Evolutionary conservation across 1,140 invertebrate species (phyloP), one percentile per base, ranked within the genome.

Genomic region (Caligus rogercresseyi): DNA sequence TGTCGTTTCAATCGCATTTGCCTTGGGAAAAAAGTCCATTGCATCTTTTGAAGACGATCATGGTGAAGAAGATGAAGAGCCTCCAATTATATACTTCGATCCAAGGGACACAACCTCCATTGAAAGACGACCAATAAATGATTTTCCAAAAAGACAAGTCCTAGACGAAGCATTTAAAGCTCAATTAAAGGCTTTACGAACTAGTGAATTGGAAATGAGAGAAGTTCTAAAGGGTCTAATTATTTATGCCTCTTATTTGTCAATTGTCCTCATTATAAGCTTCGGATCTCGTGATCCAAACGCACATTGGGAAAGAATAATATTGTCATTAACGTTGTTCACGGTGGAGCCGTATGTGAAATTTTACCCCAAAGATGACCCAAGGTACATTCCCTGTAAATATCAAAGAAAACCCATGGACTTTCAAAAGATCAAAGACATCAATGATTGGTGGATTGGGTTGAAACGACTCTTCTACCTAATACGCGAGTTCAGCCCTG

Each of bases 41-140:
- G 72, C 76, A 0, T 70, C 72, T 18, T 71, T 71, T 24, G 72
- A 76, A 52, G 70, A 74, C 20, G 67, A 78, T 70, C 71, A 79
- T 72, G 67, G 74, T 69, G 76, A 78, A 51, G 66, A 77, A 15
- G 76, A 78, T 52, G 77, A 79, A 62, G 76, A 78, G 64, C 68
- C 69, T 23, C 65, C 68, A n/a, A 65, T 61, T 25, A 61, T 70
- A n/a, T 58, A 66, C 18, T 15, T 64, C 23, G 68, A 71, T 64
- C 68, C 68, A 65, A 67, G 71, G 61, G 23, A n/a, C 24, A 54
- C 19, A 20, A 31, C 15, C 16, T 19, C 3, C 16, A 18, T 25
- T 16, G 57, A 21, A 3, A 14, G 18, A n/a, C 1, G 57, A 43
- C 3, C 67, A 72, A 56, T 67, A 69, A 63, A 58, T 61, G 18